Percentiles rank a stretch among this genome's conserved stretches.
Evolutionary conservation across 2,113 vertebrate genomes (phyloP).

Genomic region (Heterochromis multidens): DNA sequence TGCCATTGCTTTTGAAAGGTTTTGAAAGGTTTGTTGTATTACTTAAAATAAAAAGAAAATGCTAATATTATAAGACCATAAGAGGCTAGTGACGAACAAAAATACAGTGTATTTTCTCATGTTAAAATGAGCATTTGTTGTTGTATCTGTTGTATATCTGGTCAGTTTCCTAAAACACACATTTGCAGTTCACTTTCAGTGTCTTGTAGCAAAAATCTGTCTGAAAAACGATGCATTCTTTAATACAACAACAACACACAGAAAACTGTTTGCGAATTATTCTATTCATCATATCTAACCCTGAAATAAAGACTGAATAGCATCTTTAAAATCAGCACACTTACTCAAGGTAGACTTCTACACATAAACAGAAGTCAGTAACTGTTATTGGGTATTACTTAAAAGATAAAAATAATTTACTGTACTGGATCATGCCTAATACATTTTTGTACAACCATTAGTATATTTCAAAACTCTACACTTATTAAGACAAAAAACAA

Average conservation of each 20-base stretch:
- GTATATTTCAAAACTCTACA: neutral
- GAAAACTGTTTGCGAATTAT: neutral
- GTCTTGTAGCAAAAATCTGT: neutral
- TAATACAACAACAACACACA: neutral
- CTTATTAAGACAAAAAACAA: neutral
- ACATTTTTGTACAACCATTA: rapidly evolving
- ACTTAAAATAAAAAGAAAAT: too few species aligned
- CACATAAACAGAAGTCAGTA: neutral
- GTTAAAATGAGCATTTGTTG: too few species aligned
- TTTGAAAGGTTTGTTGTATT: too few species aligned
- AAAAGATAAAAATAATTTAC: neutral
- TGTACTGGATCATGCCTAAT: neutral
- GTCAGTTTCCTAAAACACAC: neutral
- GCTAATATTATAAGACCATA: too few species aligned
- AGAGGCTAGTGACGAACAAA: too few species aligned
- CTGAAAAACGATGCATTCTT: neutral
- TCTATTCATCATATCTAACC: neutral
- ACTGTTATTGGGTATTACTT: rapidly evolving
- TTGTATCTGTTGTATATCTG: neutral
- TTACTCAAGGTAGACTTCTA: rapidly evolving
- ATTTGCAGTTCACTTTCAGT: neutral
- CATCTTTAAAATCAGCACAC: neutral
- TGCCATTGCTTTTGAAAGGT: too few species aligned
- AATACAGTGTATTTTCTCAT: too few species aligned
- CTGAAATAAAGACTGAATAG: neutral